These are phyloP conservation scores for Helicoverpa zea DNA, from an alignment of 1,140 invertebrate genomes.

Conservation along the genomic window DNA sequence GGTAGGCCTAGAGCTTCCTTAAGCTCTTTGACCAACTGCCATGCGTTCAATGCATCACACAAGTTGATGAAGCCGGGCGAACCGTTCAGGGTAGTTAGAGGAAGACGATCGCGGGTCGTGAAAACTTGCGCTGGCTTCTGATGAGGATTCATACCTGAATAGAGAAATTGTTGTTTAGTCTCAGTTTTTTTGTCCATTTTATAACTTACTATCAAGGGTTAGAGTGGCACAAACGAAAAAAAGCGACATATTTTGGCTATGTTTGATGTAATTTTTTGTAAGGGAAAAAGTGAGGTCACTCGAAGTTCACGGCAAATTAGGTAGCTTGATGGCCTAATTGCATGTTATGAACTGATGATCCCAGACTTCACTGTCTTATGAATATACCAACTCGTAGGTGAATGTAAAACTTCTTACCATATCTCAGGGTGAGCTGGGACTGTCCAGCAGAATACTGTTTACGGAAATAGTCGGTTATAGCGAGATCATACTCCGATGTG, in stretches of 20 bases:
- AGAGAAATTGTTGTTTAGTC: neutral
- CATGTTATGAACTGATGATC: too few relatives aligned
- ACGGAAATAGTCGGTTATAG: conserved; percentile 98
- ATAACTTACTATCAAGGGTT: too few relatives aligned
- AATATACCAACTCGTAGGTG: too few relatives aligned
- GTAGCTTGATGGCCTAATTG: too few relatives aligned
- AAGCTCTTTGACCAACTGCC: conserved; percentile 97
- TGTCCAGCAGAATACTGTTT: conserved; percentile 93
- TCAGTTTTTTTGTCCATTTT: too few relatives aligned
- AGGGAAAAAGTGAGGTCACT: too few relatives aligned
- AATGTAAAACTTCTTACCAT: conserved; percentile 87
- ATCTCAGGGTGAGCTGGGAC: conserved; percentile 95
- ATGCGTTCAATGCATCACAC: conserved; percentile 98
- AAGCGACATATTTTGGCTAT: too few relatives aligned
- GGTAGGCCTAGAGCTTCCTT: conserved; percentile 93
- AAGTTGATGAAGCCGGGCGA: conserved; percentile 99
- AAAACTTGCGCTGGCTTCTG: conserved; percentile 98
- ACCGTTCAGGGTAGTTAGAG: conserved; percentile 96
- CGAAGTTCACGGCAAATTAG: too few relatives aligned
- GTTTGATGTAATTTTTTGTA: too few relatives aligned
- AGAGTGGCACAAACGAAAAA: too few relatives aligned
- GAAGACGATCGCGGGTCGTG: conserved; percentile 93
- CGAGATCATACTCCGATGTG: conserved; percentile 97
- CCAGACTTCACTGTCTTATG: too few relatives aligned
- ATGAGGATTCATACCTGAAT: conserved; percentile 96